These are phyloP conservation scores for Leucoraja ocellata DNA, from an alignment of 2,797 vertebrate species.

Conservation along the genomic window DNA sequence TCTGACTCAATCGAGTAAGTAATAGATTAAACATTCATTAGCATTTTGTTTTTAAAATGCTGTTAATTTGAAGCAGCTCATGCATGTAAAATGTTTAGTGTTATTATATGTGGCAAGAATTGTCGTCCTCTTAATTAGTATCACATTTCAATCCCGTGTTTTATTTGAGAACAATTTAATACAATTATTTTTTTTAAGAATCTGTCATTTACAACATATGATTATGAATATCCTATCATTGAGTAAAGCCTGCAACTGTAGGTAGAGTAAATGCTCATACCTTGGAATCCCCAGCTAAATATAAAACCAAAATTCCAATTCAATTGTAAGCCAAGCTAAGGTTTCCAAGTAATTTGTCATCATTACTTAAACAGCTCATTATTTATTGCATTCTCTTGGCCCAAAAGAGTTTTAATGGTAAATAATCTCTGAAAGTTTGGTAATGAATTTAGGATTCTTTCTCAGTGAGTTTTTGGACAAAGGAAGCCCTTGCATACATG, in stretches of 20 bases:
- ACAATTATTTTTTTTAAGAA: background rate
- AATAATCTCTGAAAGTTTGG: background rate
- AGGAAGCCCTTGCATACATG: background rate
- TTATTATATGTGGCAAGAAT: background rate
- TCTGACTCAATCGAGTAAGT: background rate
- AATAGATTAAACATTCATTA: background rate
- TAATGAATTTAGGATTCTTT: background rate
- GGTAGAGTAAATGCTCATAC: background rate
- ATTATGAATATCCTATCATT: background rate
- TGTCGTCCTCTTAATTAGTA: background rate
- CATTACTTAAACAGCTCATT: background rate
- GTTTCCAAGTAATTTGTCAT: background rate
- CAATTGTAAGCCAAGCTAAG: background rate
- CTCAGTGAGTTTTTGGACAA: background rate
- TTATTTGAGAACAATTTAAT: background rate
- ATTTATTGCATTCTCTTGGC: background rate
- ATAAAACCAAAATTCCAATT: background rate
- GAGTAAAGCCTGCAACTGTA: background rate
- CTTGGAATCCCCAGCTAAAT: background rate
- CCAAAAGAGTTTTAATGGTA: background rate
- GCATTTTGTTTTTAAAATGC: background rate
- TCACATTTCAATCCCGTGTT: background rate
- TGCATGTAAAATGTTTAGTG: background rate
- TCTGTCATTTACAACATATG: background rate
- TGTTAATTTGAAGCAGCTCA: background rate